Evolutionary conservation across 2,888 invertebrate species (phyloP).

Genomic region (Lasius fuliginosus): DNA sequence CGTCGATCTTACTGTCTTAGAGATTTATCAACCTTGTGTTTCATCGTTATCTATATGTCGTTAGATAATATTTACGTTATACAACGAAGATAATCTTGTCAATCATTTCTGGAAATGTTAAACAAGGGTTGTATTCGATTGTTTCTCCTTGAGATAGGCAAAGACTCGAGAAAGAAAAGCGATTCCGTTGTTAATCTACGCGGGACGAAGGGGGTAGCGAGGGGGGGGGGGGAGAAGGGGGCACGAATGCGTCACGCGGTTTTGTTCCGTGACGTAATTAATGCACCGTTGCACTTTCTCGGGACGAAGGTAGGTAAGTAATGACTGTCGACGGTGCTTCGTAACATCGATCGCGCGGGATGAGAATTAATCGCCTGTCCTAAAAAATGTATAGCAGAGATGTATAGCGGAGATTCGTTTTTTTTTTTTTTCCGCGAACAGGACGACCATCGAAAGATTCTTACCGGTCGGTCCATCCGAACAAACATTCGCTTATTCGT

Average conservation of each 20-base stretch:
- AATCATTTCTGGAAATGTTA: not conserved
- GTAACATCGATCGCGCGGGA: not conserved
- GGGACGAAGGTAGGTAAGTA: constrained; percentile 40
- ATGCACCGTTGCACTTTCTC: constrained; percentile 66
- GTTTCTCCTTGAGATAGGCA: not conserved
- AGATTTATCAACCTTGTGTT: not conserved
- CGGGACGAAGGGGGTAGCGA: not conserved
- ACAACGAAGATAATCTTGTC: not conserved
- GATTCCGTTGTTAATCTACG: not conserved
- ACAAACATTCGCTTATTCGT: not conserved
- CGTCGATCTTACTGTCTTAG: not conserved
- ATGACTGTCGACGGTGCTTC: not conserved
- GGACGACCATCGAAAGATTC: not conserved
- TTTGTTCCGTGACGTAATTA: constrained; percentile 71
- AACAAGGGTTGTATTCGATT: not conserved
- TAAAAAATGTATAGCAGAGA: not conserved
- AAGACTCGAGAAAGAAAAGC: not conserved
- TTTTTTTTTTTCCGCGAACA: not conserved
- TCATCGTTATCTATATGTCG: not conserved
- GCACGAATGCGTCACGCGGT: constrained; percentile 43
- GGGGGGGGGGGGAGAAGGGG: not conserved
- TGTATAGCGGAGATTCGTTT: not conserved
- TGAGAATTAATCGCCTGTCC: constrained; percentile 1
- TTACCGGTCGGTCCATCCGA: not conserved
- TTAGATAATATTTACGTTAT: not conserved